Evolutionary conservation across 2,888 invertebrate genomes (phyloP).

Genomic region (Nineta flava): DNA sequence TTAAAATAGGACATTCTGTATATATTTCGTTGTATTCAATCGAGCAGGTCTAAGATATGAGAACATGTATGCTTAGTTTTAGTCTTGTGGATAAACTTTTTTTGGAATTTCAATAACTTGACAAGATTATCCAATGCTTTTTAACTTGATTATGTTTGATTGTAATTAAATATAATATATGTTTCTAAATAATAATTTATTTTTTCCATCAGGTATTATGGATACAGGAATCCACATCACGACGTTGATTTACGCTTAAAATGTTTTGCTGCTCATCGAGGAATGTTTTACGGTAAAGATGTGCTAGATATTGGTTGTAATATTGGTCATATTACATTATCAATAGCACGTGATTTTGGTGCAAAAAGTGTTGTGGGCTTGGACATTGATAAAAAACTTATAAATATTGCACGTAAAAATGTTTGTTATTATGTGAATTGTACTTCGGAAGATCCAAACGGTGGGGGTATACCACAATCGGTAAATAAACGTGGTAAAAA

Average conservation of each 20-base stretch:
- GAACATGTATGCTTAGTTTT: too few species aligned
- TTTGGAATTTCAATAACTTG: too few species aligned
- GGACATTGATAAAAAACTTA: constrained; percentile 83
- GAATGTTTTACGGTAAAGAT: constrained; percentile 78
- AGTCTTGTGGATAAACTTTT: too few species aligned
- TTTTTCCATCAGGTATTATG: constrained; percentile 57
- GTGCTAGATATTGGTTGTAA: constrained; percentile 97
- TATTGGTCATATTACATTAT: constrained; percentile 85
- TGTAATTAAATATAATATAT: too few species aligned
- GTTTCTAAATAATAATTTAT: too few species aligned
- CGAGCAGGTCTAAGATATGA: too few species aligned
- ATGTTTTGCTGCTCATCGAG: constrained; percentile 59
- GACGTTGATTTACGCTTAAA: constrained; percentile 71
- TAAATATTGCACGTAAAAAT: constrained; percentile 56
- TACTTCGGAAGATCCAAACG: constrained; percentile 22
- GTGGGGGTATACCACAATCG: constrained; percentile 9
- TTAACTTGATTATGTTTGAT: too few species aligned
- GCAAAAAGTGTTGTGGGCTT: constrained; percentile 82
- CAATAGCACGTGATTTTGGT: constrained; percentile 70
- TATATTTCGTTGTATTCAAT: too few species aligned
- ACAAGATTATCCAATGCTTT: too few species aligned
- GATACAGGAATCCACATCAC: constrained; percentile 73
- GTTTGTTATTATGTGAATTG: constrained; percentile 48
- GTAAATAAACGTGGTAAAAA: constrained; percentile 1
- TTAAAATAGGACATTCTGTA: too few species aligned